phyloP scores from a whole-genome alignment of 2,797 vertebrate species.

The Rhinoraja longicauda region DNA sequence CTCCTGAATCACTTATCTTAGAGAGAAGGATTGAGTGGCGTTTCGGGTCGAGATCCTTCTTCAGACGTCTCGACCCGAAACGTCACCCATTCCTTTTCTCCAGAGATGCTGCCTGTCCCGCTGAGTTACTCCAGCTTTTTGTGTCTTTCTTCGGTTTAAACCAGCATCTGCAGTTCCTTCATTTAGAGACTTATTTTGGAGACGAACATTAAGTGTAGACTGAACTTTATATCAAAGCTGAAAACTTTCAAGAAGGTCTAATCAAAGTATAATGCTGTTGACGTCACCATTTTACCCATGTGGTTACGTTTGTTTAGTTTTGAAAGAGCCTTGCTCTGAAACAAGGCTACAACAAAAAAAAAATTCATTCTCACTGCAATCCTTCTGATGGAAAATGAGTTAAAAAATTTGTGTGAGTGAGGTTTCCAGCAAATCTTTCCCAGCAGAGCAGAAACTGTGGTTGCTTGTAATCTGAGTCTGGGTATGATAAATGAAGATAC shows the following conservation, averaged over 20 bases:
- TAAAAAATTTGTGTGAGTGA: background rate
- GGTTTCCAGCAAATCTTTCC: background rate
- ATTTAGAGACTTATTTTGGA: too few relatives aligned
- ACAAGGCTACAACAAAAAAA: background rate
- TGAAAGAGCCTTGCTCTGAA: slow-evolving; percentile 8
- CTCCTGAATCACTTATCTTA: too few relatives aligned
- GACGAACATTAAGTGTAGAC: too few relatives aligned
- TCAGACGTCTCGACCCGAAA: too few relatives aligned
- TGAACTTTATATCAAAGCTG: too few relatives aligned
- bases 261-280: background rate
- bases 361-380: background rate
- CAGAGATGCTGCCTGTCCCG: too few relatives aligned
- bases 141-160: too few relatives aligned
- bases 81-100: too few relatives aligned
- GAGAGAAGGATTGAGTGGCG: too few relatives aligned
- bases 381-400: background rate
- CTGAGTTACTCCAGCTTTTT: too few relatives aligned
- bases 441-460: background rate
- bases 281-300: background rate
- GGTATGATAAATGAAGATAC: slow-evolving; percentile 1
- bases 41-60: too few relatives aligned
- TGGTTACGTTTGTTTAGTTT: background rate
- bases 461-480: background rate
- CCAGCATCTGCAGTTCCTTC: too few relatives aligned
- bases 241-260: background rate